These are phyloP conservation scores for Ivindomyrus marchei DNA, from an alignment of 2,113 vertebrate species.

Conservation along the genomic window DNA sequence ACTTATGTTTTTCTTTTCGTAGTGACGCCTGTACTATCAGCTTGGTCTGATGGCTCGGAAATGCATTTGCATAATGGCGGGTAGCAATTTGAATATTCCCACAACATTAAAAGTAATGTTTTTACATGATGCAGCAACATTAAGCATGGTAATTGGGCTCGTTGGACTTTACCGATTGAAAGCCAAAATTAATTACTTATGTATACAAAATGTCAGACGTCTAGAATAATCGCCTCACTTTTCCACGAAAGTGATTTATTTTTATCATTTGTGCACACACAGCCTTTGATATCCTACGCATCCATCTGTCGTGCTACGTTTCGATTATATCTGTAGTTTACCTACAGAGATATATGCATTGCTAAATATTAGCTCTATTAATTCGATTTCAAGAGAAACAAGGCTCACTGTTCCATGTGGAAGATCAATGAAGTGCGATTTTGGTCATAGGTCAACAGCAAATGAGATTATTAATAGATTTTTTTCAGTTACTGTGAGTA, in stretches of 20 bases:
- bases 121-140: conserved; percentile 65
- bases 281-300: conserved; percentile 44
- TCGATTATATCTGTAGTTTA: background rate
- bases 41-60: background rate
- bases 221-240: conserved; percentile 61
- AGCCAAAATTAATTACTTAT: conserved; percentile 69
- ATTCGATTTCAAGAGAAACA: conserved; percentile 45
- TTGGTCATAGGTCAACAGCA: background rate
- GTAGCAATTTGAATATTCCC: conserved; percentile 73
- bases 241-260: conserved; percentile 48
- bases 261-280: conserved; percentile 42
- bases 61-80: conserved; percentile 71
- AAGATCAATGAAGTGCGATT: background rate
- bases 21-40: conserved; percentile 60
- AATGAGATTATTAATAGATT: background rate
- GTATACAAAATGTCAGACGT: conserved; percentile 66
- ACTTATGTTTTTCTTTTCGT: background rate
- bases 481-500: background rate
- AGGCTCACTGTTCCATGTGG: conserved; percentile 48
- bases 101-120: conserved; percentile 65
- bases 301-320: conserved; percentile 23
- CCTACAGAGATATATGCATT: background rate
- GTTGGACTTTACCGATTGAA: conserved; percentile 69
- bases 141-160: conserved; percentile 68
- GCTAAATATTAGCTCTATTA: conserved; percentile 28